These are phyloP conservation scores for Sturnus vulgaris DNA, from an alignment of 2,113 vertebrate genomes.

Conservation along the genomic window DNA sequence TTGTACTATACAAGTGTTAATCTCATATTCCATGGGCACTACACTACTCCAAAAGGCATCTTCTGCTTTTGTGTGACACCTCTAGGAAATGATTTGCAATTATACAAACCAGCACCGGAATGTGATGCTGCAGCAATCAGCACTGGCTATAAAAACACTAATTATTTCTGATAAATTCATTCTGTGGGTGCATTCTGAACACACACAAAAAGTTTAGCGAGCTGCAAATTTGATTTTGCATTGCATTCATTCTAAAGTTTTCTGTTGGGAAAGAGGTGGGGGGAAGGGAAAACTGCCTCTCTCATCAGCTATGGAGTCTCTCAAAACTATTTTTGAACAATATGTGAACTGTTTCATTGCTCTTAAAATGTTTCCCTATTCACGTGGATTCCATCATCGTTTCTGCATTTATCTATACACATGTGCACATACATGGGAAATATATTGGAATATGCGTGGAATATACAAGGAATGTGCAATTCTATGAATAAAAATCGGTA, in stretches of 20 bases:
- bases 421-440: neutral
- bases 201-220: neutral
- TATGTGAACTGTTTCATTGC: neutral
- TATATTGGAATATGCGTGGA: neutral
- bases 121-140: conserved; percentile 32
- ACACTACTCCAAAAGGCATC: conserved; percentile 7
- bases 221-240: neutral
- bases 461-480: neutral
- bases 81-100: conserved; percentile 56
- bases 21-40: conserved; percentile 4
- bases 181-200: neutral
- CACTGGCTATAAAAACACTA: conserved; percentile 17
- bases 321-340: neutral
- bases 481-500: neutral
- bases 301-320: neutral
- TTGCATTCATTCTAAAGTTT: neutral
- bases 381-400: neutral
- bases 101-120: neutral
- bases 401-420: neutral
- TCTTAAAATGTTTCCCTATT: neutral
- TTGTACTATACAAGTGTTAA: conserved; percentile 8
- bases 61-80: conserved; percentile 27
- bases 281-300: accelerated
- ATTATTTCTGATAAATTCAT: conserved; percentile 56
- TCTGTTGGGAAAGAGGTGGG: neutral